These are phyloP conservation scores for Plestiodon gilberti DNA, from an alignment of 2,113 vertebrate genomes.

Conservation along the genomic window DNA sequence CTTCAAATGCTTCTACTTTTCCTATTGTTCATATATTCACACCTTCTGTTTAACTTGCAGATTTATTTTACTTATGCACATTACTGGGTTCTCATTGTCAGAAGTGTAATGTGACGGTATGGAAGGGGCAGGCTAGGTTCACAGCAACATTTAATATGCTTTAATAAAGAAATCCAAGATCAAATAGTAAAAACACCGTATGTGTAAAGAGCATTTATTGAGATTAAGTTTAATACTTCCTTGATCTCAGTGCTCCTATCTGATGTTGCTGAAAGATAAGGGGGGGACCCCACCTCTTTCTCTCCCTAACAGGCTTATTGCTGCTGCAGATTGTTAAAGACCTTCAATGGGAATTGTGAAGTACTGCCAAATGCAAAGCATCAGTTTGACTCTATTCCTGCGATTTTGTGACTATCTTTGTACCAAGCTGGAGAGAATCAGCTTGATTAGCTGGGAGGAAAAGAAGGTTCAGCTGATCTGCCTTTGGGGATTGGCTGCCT, in stretches of 20 bases:
- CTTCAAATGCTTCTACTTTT: background rate
- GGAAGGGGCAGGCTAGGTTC: background rate
- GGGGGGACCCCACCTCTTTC: background rate
- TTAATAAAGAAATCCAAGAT: too few species aligned
- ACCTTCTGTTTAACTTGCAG: background rate
- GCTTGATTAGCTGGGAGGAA: too few species aligned
- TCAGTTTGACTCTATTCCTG: too few species aligned
- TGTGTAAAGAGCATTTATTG: background rate
- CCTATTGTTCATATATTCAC: background rate
- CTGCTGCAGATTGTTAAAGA: background rate
- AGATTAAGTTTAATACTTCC: background rate
- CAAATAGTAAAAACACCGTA: background rate
- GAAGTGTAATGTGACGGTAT: background rate
- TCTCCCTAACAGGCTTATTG: background rate
- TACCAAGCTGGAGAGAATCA: too few species aligned
- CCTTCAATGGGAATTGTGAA: background rate
- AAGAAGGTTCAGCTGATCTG: too few species aligned
- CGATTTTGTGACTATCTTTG: too few species aligned
- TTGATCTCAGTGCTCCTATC: background rate
- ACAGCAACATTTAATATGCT: background rate
- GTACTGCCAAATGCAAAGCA: too few species aligned
- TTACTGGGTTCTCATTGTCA: background rate
- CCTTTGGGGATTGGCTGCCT: too few species aligned
- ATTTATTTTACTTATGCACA: background rate
- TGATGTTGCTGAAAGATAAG: background rate